Evolutionary conservation across 2,113 vertebrate species (phyloP).

Genomic region (Pygoscelis adeliae): DNA sequence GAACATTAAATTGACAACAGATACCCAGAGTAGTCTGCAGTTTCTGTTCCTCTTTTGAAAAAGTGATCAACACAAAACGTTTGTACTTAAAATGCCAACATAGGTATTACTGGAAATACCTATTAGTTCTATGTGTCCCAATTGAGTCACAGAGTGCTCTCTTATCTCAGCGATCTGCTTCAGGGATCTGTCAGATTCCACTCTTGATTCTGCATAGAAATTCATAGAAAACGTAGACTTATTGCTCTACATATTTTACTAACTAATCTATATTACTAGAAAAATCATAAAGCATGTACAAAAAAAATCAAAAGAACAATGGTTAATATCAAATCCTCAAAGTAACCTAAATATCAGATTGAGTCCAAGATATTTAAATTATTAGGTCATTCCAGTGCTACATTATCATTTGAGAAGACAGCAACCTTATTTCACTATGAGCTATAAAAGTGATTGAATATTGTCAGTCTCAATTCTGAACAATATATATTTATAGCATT

Average conservation of each 20-base stretch:
- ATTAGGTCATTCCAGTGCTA: neutral
- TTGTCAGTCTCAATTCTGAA: conserved; percentile 12
- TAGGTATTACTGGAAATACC: neutral
- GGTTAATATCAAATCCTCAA: neutral
- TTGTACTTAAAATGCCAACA: neutral
- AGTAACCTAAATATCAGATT: neutral
- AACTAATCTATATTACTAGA: neutral
- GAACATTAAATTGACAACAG: neutral
- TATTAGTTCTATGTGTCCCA: neutral
- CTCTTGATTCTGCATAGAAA: neutral
- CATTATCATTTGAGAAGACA: neutral
- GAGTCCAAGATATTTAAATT: neutral
- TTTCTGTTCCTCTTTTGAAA: neutral
- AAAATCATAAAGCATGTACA: neutral
- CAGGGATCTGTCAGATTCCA: neutral
- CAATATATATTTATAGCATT: neutral
- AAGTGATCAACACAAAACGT: neutral
- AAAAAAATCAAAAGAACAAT: neutral
- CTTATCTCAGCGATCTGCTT: neutral
- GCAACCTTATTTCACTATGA: neutral
- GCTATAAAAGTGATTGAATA: conserved; percentile 2
- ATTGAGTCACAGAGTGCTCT: neutral
- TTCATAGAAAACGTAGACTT: neutral
- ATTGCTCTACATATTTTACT: neutral
- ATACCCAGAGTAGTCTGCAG: neutral